Conservation (phyloP, 2,113 vertebrate genomes). For the Symphodus melops region DNA sequence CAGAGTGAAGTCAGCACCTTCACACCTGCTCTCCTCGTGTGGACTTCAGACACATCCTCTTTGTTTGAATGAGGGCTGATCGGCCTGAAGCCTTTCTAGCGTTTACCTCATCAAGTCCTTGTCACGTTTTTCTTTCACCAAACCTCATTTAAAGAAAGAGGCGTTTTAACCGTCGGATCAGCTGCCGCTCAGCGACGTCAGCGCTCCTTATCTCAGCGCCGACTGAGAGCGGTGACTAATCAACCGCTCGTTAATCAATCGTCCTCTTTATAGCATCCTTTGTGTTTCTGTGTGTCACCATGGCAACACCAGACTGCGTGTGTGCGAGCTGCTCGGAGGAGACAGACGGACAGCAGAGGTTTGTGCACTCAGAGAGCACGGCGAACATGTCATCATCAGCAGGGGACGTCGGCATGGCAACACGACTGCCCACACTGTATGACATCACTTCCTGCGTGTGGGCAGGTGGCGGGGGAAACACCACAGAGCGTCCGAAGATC, state of each 20-base stretch:
- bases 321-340: conserved; percentile 25
- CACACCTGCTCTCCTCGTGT: too few relatives aligned
- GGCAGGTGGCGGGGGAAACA: conserved; percentile 61
- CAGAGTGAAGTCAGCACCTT: too few relatives aligned
- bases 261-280: conserved; percentile 34
- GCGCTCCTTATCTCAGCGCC: conserved; percentile 45
- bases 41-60: too few relatives aligned
- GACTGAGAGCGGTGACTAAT: conserved; percentile 37
- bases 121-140: too few relatives aligned
- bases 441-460: conserved; percentile 68
- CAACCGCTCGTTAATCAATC: conserved; percentile 42
- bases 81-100: too few relatives aligned
- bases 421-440: conserved; percentile 55
- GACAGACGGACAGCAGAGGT: conserved; percentile 36
- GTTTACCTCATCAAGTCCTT: too few relatives aligned
- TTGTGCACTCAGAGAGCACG: conserved; percentile 28
- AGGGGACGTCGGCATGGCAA: conserved; percentile 60
- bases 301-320: not conserved
- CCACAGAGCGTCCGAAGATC: conserved; percentile 16
- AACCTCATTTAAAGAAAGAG: too few relatives aligned
- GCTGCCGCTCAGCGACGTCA: conserved; percentile 15
- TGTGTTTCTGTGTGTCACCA: conserved; percentile 6
- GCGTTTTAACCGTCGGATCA: not conserved
- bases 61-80: too few relatives aligned
- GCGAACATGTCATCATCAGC: conserved; percentile 65